Evolutionary conservation across 2,113 vertebrate species (phyloP), one percentile per base, ranked within the genome.

Genomic region (Urocynchramus pylzowi): DNA sequence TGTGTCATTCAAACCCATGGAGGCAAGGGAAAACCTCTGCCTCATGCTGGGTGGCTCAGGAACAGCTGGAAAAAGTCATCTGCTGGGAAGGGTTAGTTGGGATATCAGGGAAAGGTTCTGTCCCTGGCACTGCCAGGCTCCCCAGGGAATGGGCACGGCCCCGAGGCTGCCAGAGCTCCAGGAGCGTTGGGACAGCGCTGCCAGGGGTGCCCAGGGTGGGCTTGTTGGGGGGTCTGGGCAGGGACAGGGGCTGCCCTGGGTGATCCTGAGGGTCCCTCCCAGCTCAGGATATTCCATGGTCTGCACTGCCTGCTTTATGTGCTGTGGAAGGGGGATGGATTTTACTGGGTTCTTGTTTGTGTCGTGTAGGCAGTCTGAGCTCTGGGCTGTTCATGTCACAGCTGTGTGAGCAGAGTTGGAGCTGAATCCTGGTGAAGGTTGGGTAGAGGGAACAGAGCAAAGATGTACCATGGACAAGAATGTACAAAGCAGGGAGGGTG

Each of bases 191-290:
- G 59, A 2, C 68, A 73, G 28, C 2, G 0, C 59, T 82, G 19
- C 47, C 39, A 63, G 63, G 54, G 41, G 5, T 87, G 73, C 7
- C 1, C 71, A 77, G 87, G 71, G 22, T 37, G 79, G 79, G 63
- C 9, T 2, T 84, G 28, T 8, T 84, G 71, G 56, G 45, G 54
- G 2, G 47, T 61, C 47, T 49, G 70, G 0, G 63, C 79, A 69
- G 70, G 47, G n/a, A 0, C 1, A 2, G 61, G 52, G 0, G 17
- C 1, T 31, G 78, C 2, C 0, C 11, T 76, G 33, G 24, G 0
- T 7, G 21, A 23, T 8, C 35, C 4, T 26, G 4, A 0, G 78
- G 8, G n/a, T 27, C 30, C 24, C 30, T 47, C 1, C 16, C 63
- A 54, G 0, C 11, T 16, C 79, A 41, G 54, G 14, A 42, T 0